Evolutionary conservation across 2,113 vertebrate genomes (phyloP), one percentile per base, ranked within the genome.

Genomic region (Epinephelus moara): DNA sequence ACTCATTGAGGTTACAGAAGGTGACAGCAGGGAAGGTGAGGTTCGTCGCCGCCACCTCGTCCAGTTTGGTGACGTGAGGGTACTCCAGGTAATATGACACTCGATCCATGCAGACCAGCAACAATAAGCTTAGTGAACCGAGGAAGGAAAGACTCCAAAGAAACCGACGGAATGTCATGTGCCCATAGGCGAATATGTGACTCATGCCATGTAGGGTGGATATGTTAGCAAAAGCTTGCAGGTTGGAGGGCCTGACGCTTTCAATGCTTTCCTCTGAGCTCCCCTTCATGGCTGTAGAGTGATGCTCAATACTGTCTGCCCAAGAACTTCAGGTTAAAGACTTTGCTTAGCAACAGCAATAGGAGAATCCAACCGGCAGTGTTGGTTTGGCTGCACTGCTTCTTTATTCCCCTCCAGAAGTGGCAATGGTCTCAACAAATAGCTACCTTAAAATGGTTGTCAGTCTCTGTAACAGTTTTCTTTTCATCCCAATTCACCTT

Each of bases 1-100:
- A 97, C 90, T 96, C 96, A 14, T 97, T 97, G 89, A 97, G 96
- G 93, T 97, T 97, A 91, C 97, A 97, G 92, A 97, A 94, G 85
- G 97, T 97, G 80, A 97, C 88, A 5, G 97, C 94, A 1, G 97
- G 97, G 91, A 97, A 97, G 77, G 97, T 97, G 82, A 97, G 96
- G 95, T 96, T 97, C 15, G 94, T 93, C 1, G 95, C 96, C 0
- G 95, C 94, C 83, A 96, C 95, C 89, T 96, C 96, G 3, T 96
- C 96, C 90, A 96, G 92, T 81, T 96, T 96, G 81, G 96, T 96
- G 80, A 96, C 95, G 12, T 96, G 96, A 13, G 96, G 96, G 69
- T 95, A 96, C 85, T 95, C 95, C 84, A 97, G 92, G 93, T 97
- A 97, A 91, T 97, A 96, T 8, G 94, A 93, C 74, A 97, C 92